A percentile compares a stretch with the other conserved stretches of the same genome.
phyloP scores from a whole-genome alignment of 2,113 vertebrate genomes.

The Prolemur simus region DNA sequence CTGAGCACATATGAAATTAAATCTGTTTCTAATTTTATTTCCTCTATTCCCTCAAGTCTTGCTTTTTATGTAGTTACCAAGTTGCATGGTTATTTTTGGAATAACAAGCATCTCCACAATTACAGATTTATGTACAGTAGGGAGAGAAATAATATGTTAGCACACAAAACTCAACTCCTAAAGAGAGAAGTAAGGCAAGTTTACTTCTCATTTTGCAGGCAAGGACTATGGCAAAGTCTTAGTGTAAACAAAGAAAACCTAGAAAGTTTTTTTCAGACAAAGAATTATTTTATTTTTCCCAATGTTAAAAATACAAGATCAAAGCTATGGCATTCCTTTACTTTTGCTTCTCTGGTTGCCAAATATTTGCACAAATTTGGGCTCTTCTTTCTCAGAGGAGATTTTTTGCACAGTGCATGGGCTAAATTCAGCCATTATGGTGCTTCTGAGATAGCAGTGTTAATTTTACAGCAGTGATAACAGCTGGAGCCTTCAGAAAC shows the following conservation, averaged over 20 bases:
- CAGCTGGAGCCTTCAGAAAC: neutral
- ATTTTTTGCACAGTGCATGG: neutral
- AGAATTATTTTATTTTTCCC: neutral
- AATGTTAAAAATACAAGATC: neutral
- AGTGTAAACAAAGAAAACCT: neutral
- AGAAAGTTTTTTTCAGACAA: neutral
- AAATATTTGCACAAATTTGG: neutral
- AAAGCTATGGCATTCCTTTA: neutral
- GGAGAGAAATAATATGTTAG: neutral
- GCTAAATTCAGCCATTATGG: neutral
- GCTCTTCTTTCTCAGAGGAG: neutral
- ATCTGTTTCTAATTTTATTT: neutral
- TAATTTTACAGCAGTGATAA: neutral
- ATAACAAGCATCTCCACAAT: neutral
- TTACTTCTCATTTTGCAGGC: neutral
- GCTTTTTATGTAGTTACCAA: neutral
- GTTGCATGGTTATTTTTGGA: neutral
- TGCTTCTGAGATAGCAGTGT: neutral
- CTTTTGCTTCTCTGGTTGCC: neutral
- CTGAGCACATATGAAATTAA: neutral
- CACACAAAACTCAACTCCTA: neutral
- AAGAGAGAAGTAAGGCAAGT: neutral
- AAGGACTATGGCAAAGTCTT: neutral
- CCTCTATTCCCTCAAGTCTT: neutral
- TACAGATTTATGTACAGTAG: constrained; percentile 7